Conservation (phyloP, 2,888 invertebrate genomes). For the Euphydryas editha region DNA sequence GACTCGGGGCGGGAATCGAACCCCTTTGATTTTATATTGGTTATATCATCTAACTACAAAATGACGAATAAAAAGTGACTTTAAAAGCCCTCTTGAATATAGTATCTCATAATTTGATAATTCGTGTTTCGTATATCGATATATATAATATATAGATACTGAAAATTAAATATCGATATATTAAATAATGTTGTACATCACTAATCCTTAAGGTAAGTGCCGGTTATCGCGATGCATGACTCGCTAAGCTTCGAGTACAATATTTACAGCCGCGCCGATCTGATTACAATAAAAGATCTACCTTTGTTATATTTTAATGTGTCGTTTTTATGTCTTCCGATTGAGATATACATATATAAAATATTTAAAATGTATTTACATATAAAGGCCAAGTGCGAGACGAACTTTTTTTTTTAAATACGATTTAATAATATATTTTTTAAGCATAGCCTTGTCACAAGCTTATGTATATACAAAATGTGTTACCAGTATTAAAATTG, state of each 20-base stretch:
- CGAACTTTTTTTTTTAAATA: no score
- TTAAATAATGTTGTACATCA: neutral
- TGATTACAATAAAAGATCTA: slow-evolving; percentile 51
- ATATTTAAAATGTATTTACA: neutral
- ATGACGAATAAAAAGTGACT: no score
- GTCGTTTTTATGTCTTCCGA: neutral
- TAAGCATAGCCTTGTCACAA: no score
- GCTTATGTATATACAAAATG: no score
- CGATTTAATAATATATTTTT: no score
- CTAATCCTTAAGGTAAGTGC: slow-evolving; percentile 34
- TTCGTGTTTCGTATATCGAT: neutral
- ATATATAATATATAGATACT: no score
- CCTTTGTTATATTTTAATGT: slow-evolving; percentile 20
- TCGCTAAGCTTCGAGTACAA: slow-evolving; percentile 65
- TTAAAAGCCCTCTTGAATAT: no score
- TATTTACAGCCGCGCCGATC: slow-evolving; percentile 59
- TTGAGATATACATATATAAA: neutral
- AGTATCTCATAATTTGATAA: no score
- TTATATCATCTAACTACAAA: no score
- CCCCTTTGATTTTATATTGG: no score
- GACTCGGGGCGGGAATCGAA: no score
- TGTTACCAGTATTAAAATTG: no score
- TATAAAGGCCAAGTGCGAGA: neutral
- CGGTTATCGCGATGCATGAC: slow-evolving; percentile 68
- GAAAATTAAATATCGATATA: neutral